Conservation (phyloP, 1,140 invertebrate species). For the Dufourea novaeangliae region DNA sequence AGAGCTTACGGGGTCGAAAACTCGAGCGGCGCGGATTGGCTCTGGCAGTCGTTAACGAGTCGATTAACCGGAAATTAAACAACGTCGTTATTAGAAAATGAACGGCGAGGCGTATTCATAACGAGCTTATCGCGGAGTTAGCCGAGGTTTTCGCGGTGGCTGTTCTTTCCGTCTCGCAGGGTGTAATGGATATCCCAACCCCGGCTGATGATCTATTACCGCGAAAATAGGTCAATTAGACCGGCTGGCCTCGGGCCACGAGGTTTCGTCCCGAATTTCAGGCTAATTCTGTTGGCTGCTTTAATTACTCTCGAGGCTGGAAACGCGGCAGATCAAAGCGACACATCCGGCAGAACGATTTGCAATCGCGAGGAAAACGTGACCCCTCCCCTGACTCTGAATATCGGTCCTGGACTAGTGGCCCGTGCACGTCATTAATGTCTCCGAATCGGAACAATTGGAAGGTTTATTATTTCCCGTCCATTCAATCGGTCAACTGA, state of each 20-base stretch:
- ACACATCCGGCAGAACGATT: constrained; percentile 46
- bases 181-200: constrained; percentile 58
- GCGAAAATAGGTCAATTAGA: constrained; percentile 68
- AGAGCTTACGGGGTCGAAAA: neutral
- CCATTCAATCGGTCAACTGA: neutral
- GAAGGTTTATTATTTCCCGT: neutral
- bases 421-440: neutral
- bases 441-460: neutral
- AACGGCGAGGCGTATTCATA: constrained; percentile 25
- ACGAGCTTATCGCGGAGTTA: constrained; percentile 45
- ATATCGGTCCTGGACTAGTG: neutral
- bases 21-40: neutral
- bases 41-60: neutral
- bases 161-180: constrained; percentile 53
- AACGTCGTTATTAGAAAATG: constrained; percentile 41
- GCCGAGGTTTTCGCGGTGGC: constrained; percentile 36
- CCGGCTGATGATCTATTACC: constrained; percentile 64
- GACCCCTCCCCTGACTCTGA: neutral
- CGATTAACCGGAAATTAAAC: constrained; percentile 55
- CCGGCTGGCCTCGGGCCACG: constrained; percentile 52
- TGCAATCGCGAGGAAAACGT: constrained; percentile 32
- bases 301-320: constrained; percentile 54
- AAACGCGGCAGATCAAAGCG: constrained; percentile 57
- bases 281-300: constrained; percentile 64
- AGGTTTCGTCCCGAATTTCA: constrained; percentile 61